Percentiles rank a stretch among this genome's conserved stretches.
Conservation (phyloP, 2,888 invertebrate genomes). For the Standfussiana lucernea region DNA sequence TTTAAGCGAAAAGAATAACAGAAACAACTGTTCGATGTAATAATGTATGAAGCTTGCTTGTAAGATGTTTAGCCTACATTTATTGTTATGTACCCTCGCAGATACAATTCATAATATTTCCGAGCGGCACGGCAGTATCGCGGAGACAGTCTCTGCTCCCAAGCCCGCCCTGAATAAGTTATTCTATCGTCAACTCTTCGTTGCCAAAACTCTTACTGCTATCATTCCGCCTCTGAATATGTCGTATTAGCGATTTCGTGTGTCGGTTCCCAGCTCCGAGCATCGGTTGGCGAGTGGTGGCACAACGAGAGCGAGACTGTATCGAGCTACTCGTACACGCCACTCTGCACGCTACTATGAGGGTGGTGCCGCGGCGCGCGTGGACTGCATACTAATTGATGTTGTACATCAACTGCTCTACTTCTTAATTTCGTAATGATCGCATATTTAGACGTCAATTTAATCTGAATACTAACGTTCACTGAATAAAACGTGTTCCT, state of each 20-base stretch:
- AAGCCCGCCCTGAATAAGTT: constrained; percentile 22
- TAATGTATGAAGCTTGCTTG: constrained; percentile 9
- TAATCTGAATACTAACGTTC: constrained; percentile 17
- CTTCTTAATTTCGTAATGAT: constrained; percentile 1
- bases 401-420: constrained; percentile 15
- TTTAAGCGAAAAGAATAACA: neutral
- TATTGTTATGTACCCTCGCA: neutral
- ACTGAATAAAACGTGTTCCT: constrained; percentile 2
- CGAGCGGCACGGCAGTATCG: neutral
- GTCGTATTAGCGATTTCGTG: neutral
- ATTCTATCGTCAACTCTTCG: constrained; percentile 13
- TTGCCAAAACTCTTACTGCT: constrained; percentile 14
- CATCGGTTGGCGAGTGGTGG: neutral
- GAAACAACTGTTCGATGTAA: neutral
- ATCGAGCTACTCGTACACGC: neutral
- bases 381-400: constrained; percentile 26
- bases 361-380: neutral
- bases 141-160: neutral
- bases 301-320: neutral
- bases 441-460: constrained; percentile 17
- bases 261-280: neutral
- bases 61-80: constrained; percentile 4
- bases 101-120: neutral
- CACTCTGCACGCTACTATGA: neutral
- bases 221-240: constrained; percentile 3